These are phyloP conservation scores for Rhagoletis pomonella DNA, from an alignment of 1,140 invertebrate species.

Conservation along the genomic window DNA sequence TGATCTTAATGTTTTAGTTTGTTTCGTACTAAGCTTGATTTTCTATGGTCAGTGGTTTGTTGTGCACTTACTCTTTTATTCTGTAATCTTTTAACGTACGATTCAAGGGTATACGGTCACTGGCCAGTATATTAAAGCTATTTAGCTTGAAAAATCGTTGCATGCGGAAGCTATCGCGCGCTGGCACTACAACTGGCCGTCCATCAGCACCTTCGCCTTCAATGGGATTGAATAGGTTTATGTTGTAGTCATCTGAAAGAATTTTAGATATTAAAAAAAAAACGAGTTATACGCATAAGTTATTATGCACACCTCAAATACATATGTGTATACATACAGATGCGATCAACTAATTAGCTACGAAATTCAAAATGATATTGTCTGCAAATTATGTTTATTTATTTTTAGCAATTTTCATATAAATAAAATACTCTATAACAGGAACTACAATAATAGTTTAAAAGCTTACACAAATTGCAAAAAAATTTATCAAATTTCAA, in stretches of 20 bases:
- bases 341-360: no score
- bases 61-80: slow-evolving; percentile 76
- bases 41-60: neutral
- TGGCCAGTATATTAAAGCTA: slow-evolving; percentile 92
- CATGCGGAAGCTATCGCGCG: slow-evolving; percentile 84
- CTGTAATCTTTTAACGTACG: slow-evolving; percentile 92
- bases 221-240: slow-evolving; percentile 87
- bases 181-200: slow-evolving; percentile 85
- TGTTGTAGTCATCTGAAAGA: slow-evolving; percentile 85
- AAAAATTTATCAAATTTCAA: no score
- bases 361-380: no score
- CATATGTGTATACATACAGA: no score
- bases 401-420: no score
- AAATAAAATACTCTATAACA: no score
- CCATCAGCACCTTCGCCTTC: slow-evolving; percentile 86
- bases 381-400: no score
- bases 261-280: neutral
- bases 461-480: no score
- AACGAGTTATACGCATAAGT: no score
- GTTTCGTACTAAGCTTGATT: neutral
- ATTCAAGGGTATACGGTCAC: slow-evolving; percentile 93
- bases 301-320: no score
- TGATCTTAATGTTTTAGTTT: neutral
- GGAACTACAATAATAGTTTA: no score
- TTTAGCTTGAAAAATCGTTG: slow-evolving; percentile 90